These are phyloP conservation scores for Diadegma fenestrale DNA, from an alignment of 2,888 invertebrate species.

Conservation along the genomic window DNA sequence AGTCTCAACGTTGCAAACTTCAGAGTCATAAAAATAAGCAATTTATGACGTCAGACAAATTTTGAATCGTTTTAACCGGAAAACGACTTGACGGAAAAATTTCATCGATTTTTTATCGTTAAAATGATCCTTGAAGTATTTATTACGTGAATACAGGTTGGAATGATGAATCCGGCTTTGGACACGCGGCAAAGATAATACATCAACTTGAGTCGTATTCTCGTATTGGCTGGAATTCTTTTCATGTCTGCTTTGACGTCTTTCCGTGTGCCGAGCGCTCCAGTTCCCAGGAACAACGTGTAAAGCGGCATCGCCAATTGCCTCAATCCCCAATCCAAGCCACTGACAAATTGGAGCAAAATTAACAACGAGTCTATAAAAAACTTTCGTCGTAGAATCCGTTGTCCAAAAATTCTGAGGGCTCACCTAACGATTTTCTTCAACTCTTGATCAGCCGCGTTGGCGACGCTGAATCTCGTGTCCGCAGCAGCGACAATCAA, in stretches of 20 bases:
- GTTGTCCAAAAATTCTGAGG: background rate
- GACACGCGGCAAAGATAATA: constrained; percentile 92
- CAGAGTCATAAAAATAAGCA: no score
- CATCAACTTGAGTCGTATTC: constrained; percentile 94
- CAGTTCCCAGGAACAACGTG: constrained; percentile 91
- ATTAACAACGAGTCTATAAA: background rate
- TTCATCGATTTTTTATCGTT: no score
- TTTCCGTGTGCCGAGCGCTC: constrained; percentile 85
- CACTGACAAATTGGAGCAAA: constrained; percentile 84
- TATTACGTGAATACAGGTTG: constrained; percentile 92
- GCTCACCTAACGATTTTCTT: constrained; percentile 90
- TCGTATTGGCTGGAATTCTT: constrained; percentile 92
- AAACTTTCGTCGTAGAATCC: background rate
- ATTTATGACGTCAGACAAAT: no score
- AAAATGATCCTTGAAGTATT: no score
- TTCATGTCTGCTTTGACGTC: constrained; percentile 88
- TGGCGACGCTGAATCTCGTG: constrained; percentile 95
- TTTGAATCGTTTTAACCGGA: no score
- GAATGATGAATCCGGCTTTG: constrained; percentile 90
- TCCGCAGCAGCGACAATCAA: constrained; percentile 95
- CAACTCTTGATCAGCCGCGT: constrained; percentile 93
- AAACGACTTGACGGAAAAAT: no score
- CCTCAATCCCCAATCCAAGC: constrained; percentile 92
- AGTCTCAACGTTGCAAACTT: no score
- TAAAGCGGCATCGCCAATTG: constrained; percentile 91